Percentiles rank a stretch among this genome's conserved stretches.
phyloP scores from a whole-genome alignment of 1,140 invertebrate genomes.

The Trichonephila clavipes region DNA sequence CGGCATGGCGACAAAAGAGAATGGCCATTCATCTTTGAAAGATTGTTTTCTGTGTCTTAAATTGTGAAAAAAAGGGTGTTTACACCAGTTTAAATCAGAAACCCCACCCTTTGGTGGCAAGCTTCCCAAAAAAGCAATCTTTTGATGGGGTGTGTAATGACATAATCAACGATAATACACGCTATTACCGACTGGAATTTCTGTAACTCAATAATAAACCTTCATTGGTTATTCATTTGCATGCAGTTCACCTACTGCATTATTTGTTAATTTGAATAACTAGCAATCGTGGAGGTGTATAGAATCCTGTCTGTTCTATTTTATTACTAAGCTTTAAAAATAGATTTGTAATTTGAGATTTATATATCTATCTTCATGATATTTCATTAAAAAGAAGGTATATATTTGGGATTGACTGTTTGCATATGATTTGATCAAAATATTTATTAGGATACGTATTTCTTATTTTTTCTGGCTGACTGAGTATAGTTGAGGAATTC shows the following conservation, averaged over 20 bases:
- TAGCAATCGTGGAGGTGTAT: too few relatives aligned
- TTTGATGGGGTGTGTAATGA: background rate
- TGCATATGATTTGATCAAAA: too few relatives aligned
- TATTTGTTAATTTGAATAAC: background rate
- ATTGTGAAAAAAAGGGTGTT: background rate
- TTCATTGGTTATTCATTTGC: background rate
- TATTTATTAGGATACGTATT: too few relatives aligned
- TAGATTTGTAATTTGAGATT: too few relatives aligned
- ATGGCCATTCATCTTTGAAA: background rate
- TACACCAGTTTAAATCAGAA: background rate
- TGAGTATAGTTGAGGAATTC: too few relatives aligned
- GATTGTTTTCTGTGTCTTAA: background rate
- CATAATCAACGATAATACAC: constrained; percentile 4
- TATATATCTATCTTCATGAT: too few relatives aligned
- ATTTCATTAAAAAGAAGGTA: too few relatives aligned
- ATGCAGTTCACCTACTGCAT: background rate
- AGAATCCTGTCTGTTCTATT: too few relatives aligned
- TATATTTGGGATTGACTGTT: too few relatives aligned
- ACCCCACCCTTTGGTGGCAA: constrained; percentile 2
- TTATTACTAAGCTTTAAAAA: too few relatives aligned
- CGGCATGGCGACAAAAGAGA: background rate
- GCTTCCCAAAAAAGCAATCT: background rate
- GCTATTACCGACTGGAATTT: background rate
- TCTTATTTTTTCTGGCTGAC: too few relatives aligned
- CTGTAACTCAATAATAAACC: background rate